Evolutionary conservation across 1,140 invertebrate genomes (phyloP).

Genomic region (Archegozetes longisetosus): DNA sequence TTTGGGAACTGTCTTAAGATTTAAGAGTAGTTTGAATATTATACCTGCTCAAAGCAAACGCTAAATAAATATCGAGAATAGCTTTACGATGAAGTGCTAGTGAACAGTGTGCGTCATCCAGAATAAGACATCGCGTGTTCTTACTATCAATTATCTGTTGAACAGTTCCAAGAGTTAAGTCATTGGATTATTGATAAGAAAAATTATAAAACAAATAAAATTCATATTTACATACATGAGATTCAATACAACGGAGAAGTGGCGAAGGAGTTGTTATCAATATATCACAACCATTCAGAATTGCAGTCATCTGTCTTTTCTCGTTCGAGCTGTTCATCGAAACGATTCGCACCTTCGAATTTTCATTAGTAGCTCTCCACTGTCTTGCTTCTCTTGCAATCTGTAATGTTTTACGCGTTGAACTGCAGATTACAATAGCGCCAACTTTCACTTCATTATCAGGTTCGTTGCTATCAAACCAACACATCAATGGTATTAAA

Average conservation of each 20-base stretch:
- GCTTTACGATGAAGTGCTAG: not conserved
- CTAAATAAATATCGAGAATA: not conserved
- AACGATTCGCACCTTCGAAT: not conserved
- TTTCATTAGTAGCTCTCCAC: not conserved
- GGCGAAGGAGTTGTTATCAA: constrained; percentile 1
- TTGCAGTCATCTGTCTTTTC: not conserved
- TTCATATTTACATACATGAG: not conserved
- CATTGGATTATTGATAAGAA: not conserved
- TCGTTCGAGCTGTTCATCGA: not conserved
- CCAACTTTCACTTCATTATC: not conserved
- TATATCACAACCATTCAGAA: constrained; percentile 1
- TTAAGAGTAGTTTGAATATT: too few relatives aligned
- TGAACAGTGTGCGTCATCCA: not conserved
- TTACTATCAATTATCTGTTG: not conserved
- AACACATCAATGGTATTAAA: not conserved
- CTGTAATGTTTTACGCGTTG: not conserved
- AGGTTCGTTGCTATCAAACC: not conserved
- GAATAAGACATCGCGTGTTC: not conserved
- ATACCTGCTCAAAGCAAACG: not conserved
- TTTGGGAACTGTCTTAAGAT: too few relatives aligned
- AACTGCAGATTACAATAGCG: not conserved
- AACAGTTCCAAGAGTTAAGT: too few relatives aligned
- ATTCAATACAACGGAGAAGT: not conserved
- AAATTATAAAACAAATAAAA: not conserved
- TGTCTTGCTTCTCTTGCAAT: not conserved